Evolutionary conservation across 2,113 vertebrate genomes (phyloP), one percentile per base, ranked within the genome.

Genomic region (Myanophis thanlyinensis): DNA sequence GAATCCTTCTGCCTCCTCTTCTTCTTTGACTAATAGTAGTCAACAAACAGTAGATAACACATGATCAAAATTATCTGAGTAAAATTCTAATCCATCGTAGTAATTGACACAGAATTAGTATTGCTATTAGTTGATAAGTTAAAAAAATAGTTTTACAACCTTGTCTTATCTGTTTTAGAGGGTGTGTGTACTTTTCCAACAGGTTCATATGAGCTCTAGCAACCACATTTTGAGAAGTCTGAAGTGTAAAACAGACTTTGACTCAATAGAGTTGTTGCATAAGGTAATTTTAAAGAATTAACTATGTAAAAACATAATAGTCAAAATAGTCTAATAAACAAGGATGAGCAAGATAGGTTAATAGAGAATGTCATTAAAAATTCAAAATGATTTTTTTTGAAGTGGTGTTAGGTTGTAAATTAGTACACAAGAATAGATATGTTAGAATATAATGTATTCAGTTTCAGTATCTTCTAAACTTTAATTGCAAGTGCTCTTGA

Each of bases 291-390:
- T 95, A 93, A 85, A 87, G 59, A 0, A 3, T 22, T 59, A 54
- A 54, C 23, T 91, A 40, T 54, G 4, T 20, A 23, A 44, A 87
- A 23, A 12, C 23, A 13, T 23, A 49, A 91, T 30, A 86, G 52
- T 23, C 56, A 10, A 48, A 86, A 48, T 67, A 67, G 30, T 35
- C 6, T 73, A 88, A 49, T 88, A 52, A 52, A 62, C 85, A 18
- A 27, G 2, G 35, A 15, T 46, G n/a, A 85, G 27, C 11, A 22
- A 49, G 9, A 20, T 47, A 87, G 49, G 86, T 93, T 8, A 44
- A 48, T 91, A 93, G 86, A 92, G 48, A 92, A 48, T 47, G 8
- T 35, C 44, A 22, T 56, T 88, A 91, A 88, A 94, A 93, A 91
- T 86, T 7, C 0, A 59, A n/a, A 91, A 3, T 15, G 9, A 3